Evolutionary conservation across 2,797 vertebrate species (phyloP).

Genomic region (Poeciliopsis presidionis): DNA sequence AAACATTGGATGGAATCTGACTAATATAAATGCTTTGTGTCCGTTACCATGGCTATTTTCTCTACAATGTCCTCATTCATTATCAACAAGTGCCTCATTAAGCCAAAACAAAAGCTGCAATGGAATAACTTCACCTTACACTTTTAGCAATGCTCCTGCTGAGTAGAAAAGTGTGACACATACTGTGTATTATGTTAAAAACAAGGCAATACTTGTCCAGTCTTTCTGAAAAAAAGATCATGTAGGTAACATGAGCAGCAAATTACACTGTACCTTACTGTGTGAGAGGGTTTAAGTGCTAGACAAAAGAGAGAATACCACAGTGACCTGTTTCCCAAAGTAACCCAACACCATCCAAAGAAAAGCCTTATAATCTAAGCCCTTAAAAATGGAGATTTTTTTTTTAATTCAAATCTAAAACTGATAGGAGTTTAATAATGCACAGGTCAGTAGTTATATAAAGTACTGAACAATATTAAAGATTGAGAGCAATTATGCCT

Average conservation of each 20-base stretch:
- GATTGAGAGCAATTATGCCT: not conserved
- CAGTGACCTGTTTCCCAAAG: slow-evolving; percentile 54
- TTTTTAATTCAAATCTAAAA: not conserved
- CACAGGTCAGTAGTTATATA: not conserved
- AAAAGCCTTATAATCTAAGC: slow-evolving; percentile 4
- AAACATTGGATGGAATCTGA: slow-evolving; percentile 12
- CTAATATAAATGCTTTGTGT: slow-evolving; percentile 16
- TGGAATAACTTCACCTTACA: slow-evolving; percentile 17
- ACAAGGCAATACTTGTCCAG: slow-evolving; percentile 6
- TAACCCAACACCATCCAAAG: slow-evolving; percentile 50
- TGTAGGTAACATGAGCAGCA: slow-evolving; percentile 35
- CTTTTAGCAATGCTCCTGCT: slow-evolving; percentile 20
- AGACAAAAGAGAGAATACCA: slow-evolving; percentile 34
- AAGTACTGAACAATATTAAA: not conserved
- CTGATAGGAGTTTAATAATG: not conserved
- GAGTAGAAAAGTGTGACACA: not conserved
- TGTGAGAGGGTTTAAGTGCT: slow-evolving; percentile 9
- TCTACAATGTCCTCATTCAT: slow-evolving; percentile 30
- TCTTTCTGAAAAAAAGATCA: slow-evolving; percentile 12
- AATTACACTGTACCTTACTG: slow-evolving; percentile 6
- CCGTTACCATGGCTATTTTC: slow-evolving; percentile 22
- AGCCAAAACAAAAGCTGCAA: slow-evolving; percentile 57
- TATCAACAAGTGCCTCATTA: slow-evolving; percentile 49
- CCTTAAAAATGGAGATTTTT: not conserved
- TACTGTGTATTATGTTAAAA: slow-evolving; percentile 5